Evolutionary conservation across 2,113 vertebrate species (phyloP).

Genomic region (Lutjanus erythropterus): DNA sequence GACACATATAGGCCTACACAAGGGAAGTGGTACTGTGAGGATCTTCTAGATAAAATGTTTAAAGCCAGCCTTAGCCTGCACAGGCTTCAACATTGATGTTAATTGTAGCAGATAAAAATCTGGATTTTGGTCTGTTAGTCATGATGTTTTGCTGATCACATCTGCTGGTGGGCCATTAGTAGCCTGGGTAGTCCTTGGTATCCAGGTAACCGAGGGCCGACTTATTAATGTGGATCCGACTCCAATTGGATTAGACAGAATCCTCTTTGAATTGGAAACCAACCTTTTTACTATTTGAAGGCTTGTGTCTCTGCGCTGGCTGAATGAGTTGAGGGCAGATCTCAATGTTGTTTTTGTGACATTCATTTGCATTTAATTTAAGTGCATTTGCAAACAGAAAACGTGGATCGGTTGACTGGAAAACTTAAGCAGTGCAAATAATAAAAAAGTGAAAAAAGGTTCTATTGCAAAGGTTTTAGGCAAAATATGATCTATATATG

Average conservation of each 20-base stretch:
- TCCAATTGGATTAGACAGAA: slow-evolving; percentile 82
- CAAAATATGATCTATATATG: not conserved
- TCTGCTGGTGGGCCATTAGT: slow-evolving; percentile 59
- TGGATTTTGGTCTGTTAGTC: slow-evolving; percentile 28
- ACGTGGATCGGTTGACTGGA: not conserved
- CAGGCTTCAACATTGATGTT: slow-evolving; percentile 1
- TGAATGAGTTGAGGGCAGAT: not conserved
- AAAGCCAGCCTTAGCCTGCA: not conserved
- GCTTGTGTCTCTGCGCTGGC: slow-evolving; percentile 34
- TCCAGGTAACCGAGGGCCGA: slow-evolving; percentile 65
- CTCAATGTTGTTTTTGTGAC: not conserved
- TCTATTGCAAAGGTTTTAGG: not conserved
- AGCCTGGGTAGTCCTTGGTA: slow-evolving; percentile 46
- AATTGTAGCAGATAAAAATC: slow-evolving; percentile 38
- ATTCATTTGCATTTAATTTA: not conserved
- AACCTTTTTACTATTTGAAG: slow-evolving; percentile 61
- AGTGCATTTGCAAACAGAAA: slow-evolving; percentile 5
- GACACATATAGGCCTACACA: not conserved
- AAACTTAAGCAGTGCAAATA: not conserved
- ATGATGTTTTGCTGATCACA: slow-evolving; percentile 55
- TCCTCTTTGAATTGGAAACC: slow-evolving; percentile 79
- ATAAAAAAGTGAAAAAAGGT: not conserved
- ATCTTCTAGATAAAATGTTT: not conserved
- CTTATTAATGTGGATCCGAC: slow-evolving; percentile 72
- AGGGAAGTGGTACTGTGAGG: not conserved